Evolutionary conservation across 2,888 invertebrate genomes (phyloP).

Genomic region (Ethmia dodecea): DNA sequence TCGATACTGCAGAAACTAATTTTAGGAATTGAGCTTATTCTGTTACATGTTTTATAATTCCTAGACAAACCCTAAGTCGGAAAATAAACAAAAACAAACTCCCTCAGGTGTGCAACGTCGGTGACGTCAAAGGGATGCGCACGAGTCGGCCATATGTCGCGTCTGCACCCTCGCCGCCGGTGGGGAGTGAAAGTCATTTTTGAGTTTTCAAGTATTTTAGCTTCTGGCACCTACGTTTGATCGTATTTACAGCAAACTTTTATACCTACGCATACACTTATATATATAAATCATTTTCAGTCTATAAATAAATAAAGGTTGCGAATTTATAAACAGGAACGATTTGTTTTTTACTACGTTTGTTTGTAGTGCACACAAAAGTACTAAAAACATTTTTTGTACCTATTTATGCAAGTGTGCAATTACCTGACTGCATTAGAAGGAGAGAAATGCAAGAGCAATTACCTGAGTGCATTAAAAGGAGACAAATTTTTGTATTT

Average conservation of each 20-base stretch:
- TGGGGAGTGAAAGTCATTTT: slow-evolving; percentile 7
- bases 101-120: slow-evolving; percentile 3
- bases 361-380: no score
- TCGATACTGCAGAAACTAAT: no score
- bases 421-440: no score
- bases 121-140: slow-evolving; percentile 42
- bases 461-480: no score
- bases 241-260: background rate
- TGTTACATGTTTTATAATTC: no score
- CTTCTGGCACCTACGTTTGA: background rate
- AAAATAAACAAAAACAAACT: slow-evolving; percentile 7
- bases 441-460: no score
- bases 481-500: background rate
- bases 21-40: no score
- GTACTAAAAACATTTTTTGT: no score
- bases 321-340: no score
- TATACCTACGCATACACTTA: background rate
- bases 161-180: slow-evolving; percentile 13
- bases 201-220: background rate
- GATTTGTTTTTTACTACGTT: no score
- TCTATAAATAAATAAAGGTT: background rate
- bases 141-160: slow-evolving; percentile 60
- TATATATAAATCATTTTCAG: background rate
- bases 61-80: background rate
- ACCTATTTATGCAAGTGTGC: no score